Evolutionary conservation across 2,797 vertebrate species (phyloP), one percentile per base, ranked within the genome.

Genomic region (Orestias chungarensis): DNA sequence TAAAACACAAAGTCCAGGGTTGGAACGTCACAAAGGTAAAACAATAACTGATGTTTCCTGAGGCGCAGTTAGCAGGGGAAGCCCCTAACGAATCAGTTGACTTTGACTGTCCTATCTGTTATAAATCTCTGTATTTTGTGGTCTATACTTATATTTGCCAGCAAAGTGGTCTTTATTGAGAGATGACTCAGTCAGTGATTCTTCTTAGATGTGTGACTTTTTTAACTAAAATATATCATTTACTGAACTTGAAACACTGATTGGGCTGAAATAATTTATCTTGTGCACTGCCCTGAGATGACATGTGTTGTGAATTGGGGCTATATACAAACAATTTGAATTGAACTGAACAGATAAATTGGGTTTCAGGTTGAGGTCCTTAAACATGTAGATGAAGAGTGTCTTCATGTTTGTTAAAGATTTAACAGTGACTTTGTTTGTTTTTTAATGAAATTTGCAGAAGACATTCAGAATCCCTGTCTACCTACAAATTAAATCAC

Each of bases 331-430:
- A n/a, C n/a, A n/a, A n/a, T n/a, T n/a, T n/a, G n/a, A n/a, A n/a
- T n/a, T n/a, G n/a, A n/a, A n/a, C n/a, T n/a, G n/a, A n/a, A n/a
- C n/a, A n/a, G n/a, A n/a, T n/a, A n/a, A n/a, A 91, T 83, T 86
- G 86, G 84, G 87, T 92, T 90, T 83, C 89, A 90, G 91, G 84
- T 90, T 85, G 88, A 87, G 93, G 91, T 89, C 90, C 89, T 91
- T 88, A 87, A 87, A 94, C 90, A 91, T 73, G n/a, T n/a, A n/a
- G n/a, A n/a, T n/a, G n/a, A n/a, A n/a, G n/a, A n/a, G n/a, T n/a
- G n/a, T n/a, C n/a, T n/a, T n/a, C n/a, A n/a, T n/a, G n/a, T n/a
- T n/a, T n/a, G n/a, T n/a, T n/a, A n/a, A n/a, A n/a, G n/a, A n/a
- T n/a, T 90, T 88, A 92, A 89, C 90, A 91, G 83, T 88, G 80